Evolutionary conservation across 2,797 vertebrate species (phyloP).

Genomic region (Clarias fuscus): DNA sequence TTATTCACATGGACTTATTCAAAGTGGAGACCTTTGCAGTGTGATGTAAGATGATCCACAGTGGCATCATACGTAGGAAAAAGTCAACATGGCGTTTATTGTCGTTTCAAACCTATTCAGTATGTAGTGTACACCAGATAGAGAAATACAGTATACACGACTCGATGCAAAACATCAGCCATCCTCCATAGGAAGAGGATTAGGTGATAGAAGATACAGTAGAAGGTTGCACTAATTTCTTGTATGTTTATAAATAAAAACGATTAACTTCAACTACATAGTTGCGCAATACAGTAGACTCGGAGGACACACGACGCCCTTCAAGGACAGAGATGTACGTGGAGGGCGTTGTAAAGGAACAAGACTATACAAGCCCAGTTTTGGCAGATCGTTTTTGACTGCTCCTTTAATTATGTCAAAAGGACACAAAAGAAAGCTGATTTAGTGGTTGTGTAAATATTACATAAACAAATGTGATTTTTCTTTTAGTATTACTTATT

Average conservation of each 20-base stretch:
- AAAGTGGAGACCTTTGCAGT: too few relatives aligned
- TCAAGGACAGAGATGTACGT: background rate
- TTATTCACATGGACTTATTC: background rate
- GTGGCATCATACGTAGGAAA: background rate
- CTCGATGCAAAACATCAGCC: too few relatives aligned
- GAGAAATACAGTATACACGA: too few relatives aligned
- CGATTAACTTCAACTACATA: background rate
- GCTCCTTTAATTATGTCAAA: background rate
- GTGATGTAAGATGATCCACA: background rate
- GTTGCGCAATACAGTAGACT: background rate
- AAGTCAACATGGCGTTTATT: too few relatives aligned
- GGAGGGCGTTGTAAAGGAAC: slow-evolving; percentile 17
- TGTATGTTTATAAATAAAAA: background rate
- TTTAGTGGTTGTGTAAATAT: background rate
- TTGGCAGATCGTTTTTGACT: background rate
- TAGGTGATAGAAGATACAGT: background rate
- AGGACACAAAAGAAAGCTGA: background rate
- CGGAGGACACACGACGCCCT: background rate
- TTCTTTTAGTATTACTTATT: background rate
- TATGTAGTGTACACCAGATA: too few relatives aligned
- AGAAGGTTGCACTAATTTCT: background rate
- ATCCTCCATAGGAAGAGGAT: too few relatives aligned
- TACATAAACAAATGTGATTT: background rate
- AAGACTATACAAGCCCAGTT: slow-evolving; percentile 4
- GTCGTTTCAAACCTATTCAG: too few relatives aligned